Evolutionary conservation across 1,140 invertebrate species (phyloP), one percentile per base, ranked within the genome.

Genomic region (honey bee (Apis mellifera)): DNA sequence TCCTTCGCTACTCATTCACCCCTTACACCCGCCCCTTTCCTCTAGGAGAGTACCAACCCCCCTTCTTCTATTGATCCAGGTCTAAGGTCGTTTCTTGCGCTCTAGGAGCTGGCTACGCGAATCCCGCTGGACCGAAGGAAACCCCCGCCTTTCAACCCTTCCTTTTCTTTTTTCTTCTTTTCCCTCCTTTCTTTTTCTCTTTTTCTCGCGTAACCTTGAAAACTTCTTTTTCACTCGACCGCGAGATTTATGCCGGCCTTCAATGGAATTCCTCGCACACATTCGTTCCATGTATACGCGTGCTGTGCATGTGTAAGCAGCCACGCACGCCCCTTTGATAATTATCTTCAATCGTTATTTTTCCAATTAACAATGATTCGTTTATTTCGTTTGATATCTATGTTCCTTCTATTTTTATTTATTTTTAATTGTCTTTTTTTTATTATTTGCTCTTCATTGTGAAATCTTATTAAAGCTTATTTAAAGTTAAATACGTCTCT

Each of bases 1-100:
- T 76, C 84, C 70, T 66, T 68, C 12, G 60, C 50, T 52, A 50
- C 83, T 85, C 26, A 64, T 23, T 80, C 82, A 82, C 82, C 82
- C 84, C 81, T 82, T 77, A 65, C 66, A 60, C 52, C 76, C 74
- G 82, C 84, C 86, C 91, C 91, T 89, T 90, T 86, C 87, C 73
- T 59, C 86, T 77, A 87, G 81, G 86, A 88, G 87, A 76, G 72
- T 71, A 78, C 80, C 60, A 86, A 84, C 82, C 74, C 82, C 82
- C 83, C 80, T 83, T 88, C 88, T 93, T 93, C 90, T 93, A 93
- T 93, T 92, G 92, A 92, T 93, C 93, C 90, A 84, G 84, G 86
- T 89, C 90, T 91, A 91, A 92, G 91, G 91, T 85, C 85, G 89
- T 91, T 93, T 92, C 93, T 94, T 93, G 90, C 90, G 84, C 86